These are phyloP conservation scores for Cistogaster globosa DNA, from an alignment of 2,888 invertebrate genomes.

Conservation along the genomic window DNA sequence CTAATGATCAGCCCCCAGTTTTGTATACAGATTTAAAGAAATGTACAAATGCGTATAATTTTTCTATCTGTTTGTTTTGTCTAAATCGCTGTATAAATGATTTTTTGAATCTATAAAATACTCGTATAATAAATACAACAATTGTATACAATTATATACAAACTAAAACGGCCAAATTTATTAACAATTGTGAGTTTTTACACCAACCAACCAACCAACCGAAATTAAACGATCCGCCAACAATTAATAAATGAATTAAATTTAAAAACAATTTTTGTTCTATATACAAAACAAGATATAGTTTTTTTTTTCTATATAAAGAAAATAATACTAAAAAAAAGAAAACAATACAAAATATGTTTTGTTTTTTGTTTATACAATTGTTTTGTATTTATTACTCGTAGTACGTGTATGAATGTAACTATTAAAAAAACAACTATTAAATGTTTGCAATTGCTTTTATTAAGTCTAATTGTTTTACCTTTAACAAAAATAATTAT, in stretches of 20 bases:
- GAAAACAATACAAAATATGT: slow-evolving; percentile 11
- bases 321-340: neutral
- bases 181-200: slow-evolving; percentile 65
- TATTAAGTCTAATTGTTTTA: neutral
- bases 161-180: slow-evolving; percentile 28
- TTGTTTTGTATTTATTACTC: slow-evolving; percentile 6
- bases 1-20: slow-evolving; percentile 58
- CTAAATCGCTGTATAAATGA: slow-evolving; percentile 35
- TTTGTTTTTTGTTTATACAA: slow-evolving; percentile 35
- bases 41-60: slow-evolving; percentile 14
- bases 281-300: slow-evolving; percentile 34
- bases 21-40: slow-evolving; percentile 19
- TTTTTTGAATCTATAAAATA: slow-evolving; percentile 29
- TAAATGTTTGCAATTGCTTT: neutral
- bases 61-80: slow-evolving; percentile 35
- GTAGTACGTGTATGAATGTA: slow-evolving; percentile 7
- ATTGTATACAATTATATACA: slow-evolving; percentile 40
- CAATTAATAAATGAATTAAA: slow-evolving; percentile 28
- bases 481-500: neutral
- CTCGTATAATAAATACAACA: slow-evolving; percentile 27
- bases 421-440: too few species aligned
- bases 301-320: slow-evolving; percentile 5
- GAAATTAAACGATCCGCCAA: slow-evolving; percentile 11
- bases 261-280: slow-evolving; percentile 19
- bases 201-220: slow-evolving; percentile 45